Conservation (phyloP, 1,140 invertebrate species). For the Heliothis subflexa region DNA sequence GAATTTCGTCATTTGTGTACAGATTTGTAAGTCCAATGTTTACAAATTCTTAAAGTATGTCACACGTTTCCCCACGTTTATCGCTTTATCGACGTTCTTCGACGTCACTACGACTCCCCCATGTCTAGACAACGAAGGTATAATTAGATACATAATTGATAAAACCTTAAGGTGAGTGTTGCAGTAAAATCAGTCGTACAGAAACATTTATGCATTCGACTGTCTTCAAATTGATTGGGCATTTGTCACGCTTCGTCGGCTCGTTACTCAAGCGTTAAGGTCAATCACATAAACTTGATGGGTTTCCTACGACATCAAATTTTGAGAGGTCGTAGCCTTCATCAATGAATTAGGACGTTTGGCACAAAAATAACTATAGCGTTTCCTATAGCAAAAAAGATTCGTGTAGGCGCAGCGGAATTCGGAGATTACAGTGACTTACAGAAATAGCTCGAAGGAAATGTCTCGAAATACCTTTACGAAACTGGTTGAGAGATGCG, state of each 20-base stretch:
- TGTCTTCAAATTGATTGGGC: constrained; percentile 25
- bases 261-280: constrained; percentile 24
- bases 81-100: constrained; percentile 29
- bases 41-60: constrained; percentile 36
- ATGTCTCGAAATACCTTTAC: constrained; percentile 39
- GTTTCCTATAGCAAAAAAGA: constrained; percentile 22
- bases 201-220: constrained; percentile 1
- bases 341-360: constrained; percentile 11
- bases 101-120: constrained; percentile 38
- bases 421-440: constrained; percentile 13
- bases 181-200: constrained; percentile 3
- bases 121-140: constrained; percentile 46
- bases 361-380: neutral
- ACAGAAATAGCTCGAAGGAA: constrained; percentile 30
- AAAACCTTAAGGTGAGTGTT: constrained; percentile 1
- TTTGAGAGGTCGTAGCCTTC: constrained; percentile 24
- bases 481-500: constrained; percentile 47
- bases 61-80: constrained; percentile 33
- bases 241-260: constrained; percentile 35
- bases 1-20: constrained; percentile 19
- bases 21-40: constrained; percentile 10
- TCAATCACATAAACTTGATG: constrained; percentile 29
- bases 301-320: constrained; percentile 20
- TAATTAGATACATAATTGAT: constrained; percentile 23
- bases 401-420: constrained; percentile 23